phyloP scores from a whole-genome alignment of 1,140 invertebrate genomes.

The Sweltsa coloradensis region DNA sequence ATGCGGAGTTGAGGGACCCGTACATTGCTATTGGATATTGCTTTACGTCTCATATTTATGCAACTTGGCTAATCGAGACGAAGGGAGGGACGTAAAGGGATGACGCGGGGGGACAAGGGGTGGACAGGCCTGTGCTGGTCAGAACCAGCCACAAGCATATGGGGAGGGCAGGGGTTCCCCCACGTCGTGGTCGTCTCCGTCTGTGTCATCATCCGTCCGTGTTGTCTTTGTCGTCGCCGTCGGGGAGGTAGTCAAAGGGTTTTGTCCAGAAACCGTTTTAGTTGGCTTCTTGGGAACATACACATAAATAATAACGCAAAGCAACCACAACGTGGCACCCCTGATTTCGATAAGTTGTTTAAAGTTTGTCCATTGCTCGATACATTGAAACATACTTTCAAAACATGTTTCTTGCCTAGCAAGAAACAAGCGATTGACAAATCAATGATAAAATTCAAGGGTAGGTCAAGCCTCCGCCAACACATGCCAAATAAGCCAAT shows the following conservation, averaged over 20 bases:
- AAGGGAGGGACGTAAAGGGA: no score
- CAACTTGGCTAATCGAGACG: no score
- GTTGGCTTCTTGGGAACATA: slow-evolving; percentile 22
- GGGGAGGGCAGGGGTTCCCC: no score
- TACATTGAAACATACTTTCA: slow-evolving; percentile 6
- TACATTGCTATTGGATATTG: slow-evolving; percentile 25
- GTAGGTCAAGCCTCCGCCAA: slow-evolving; percentile 19
- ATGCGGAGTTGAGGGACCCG: slow-evolving; percentile 24
- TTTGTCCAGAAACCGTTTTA: slow-evolving; percentile 30
- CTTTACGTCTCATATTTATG: no score
- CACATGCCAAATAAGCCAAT: slow-evolving; percentile 23
- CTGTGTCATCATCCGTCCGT: no score
- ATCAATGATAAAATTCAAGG: slow-evolving; percentile 24
- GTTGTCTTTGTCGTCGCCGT: no score
- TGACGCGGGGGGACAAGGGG: no score
- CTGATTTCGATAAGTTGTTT: slow-evolving; percentile 16
- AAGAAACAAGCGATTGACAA: slow-evolving; percentile 18
- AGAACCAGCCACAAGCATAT: no score
- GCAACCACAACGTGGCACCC: slow-evolving; percentile 8
- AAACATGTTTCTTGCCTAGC: slow-evolving; percentile 2
- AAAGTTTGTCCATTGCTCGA: slow-evolving; percentile 16
- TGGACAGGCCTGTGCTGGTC: no score
- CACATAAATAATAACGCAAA: slow-evolving; percentile 7
- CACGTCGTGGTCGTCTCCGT: no score
- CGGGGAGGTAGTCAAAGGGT: no score